Conservation (phyloP, 2,797 vertebrate species). For the Pseudochromis fuscus region DNA sequence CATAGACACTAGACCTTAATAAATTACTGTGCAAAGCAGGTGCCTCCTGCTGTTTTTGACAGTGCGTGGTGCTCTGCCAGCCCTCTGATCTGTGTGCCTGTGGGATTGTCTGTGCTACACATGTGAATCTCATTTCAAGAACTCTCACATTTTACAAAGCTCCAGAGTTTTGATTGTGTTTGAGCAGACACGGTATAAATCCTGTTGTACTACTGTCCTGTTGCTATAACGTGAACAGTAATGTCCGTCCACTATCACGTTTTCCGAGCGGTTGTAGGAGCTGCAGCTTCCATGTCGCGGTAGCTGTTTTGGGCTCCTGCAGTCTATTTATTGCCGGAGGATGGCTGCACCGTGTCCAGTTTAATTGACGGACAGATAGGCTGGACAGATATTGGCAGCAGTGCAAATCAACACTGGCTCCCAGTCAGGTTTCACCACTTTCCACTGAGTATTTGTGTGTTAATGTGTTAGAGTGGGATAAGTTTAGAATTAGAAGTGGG, state of each 20-base stretch:
- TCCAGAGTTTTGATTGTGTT: not conserved
- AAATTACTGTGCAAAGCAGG: conserved; percentile 80
- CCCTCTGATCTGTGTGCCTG: not conserved
- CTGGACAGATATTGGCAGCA: conserved; percentile 53
- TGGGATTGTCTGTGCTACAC: not conserved
- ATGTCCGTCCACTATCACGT: not conserved
- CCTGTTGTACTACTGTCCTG: conserved; percentile 6
- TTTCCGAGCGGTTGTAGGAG: conserved; percentile 29
- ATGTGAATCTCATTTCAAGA: not conserved
- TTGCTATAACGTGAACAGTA: not conserved
- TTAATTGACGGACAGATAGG: conserved; percentile 48
- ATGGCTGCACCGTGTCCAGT: conserved; percentile 36
- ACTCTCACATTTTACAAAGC: not conserved
- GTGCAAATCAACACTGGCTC: conserved; percentile 66
- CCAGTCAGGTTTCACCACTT: conserved; percentile 57
- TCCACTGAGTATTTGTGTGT: conserved; percentile 54
- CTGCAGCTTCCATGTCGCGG: conserved; percentile 48
- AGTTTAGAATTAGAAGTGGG: conserved; percentile 42
- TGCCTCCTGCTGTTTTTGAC: conserved; percentile 65
- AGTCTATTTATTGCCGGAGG: conserved; percentile 65
- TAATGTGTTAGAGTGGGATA: conserved; percentile 57
- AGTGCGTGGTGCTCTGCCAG: conserved; percentile 1
- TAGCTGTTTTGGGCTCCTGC: conserved; percentile 35
- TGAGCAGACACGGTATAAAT: not conserved
- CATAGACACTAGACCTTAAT: conserved; percentile 66